Base-by-base conservation (phyloP, 2,888 invertebrate genomes). In the Scaptomyza reducta region DNA sequence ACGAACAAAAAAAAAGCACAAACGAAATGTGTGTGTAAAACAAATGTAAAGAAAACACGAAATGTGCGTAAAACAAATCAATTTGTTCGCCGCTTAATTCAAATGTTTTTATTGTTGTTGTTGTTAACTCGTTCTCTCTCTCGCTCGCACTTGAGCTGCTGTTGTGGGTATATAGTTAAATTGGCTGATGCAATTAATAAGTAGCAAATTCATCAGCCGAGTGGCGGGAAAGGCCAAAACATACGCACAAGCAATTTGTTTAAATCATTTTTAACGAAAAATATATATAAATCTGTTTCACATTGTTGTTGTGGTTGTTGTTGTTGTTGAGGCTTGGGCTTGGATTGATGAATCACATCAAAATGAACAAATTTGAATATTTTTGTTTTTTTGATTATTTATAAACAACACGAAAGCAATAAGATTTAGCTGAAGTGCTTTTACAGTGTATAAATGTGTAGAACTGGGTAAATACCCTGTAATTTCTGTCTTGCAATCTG, bases 151-250 rank as follows among this genome's bases (percentile, higher is more conserved):
- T 31, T 27, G 27, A 14, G 46, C 14, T 11, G 25, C 14, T 27
- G 29, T 29, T 59, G 53, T 54, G 41, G 49, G 25, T 22, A 35
- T 46, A 41, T 53, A 18, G 10, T 13, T 33, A 6, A 77, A 73
- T 62, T 77, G 77, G 74, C 74, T 81, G 87, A 76, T 70, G 83
- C 54, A 77, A 79, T 79, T 74, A 64, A 70, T 80, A 79, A 84
- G 40, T 66, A 55, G 22, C 65, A 59, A 75, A 70, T 74, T 78
- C 68, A 74, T 80, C 71, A 77, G 10, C 44, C 62, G 35, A 14
- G 35, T 14, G n/a, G n/a, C 62, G 68, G 56, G 56, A 73, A 73
- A 74, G 74, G 64, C 74, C 74, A 63, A 11, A 71, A 45, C 35
- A 66, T 29, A 7, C 14, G 6, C n/a, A 7, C 0, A 14, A n/a